Evolutionary conservation across 2,113 vertebrate species (phyloP).

Genomic region (Setophaga kirtlandii): DNA sequence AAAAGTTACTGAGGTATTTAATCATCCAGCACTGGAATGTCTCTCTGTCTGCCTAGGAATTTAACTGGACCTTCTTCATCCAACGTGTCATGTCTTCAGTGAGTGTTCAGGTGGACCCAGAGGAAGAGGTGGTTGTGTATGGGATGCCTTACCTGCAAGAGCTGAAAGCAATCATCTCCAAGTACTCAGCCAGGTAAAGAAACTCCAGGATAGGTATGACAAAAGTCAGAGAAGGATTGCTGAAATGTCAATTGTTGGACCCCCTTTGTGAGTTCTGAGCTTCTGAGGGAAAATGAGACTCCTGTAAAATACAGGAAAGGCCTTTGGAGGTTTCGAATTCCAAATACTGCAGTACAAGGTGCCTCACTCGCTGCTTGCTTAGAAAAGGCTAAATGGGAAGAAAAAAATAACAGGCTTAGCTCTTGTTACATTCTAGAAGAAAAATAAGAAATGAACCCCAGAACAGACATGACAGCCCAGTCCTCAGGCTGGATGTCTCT

Average conservation of each 20-base stretch:
- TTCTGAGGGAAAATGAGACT: neutral
- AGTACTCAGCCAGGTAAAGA: conserved; percentile 84
- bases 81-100: conserved; percentile 87
- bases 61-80: conserved; percentile 94
- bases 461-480: neutral
- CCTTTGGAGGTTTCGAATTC: neutral
- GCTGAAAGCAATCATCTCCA: conserved; percentile 82
- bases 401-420: neutral
- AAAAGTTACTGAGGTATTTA: neutral
- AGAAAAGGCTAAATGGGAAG: neutral
- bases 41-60: conserved; percentile 77
- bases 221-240: neutral
- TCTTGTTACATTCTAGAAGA: neutral
- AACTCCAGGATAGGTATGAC: neutral
- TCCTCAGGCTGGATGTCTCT: neutral
- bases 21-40: neutral
- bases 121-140: conserved; percentile 93
- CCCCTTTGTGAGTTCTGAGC: neutral
- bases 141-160: conserved; percentile 88
- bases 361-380: neutral
- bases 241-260: neutral
- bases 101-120: conserved; percentile 71
- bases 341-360: neutral
- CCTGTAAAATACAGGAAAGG: neutral
- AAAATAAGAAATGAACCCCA: neutral